These are phyloP conservation scores for Bujurquina vittata DNA, from an alignment of 2,113 vertebrate genomes.

Conservation along the genomic window DNA sequence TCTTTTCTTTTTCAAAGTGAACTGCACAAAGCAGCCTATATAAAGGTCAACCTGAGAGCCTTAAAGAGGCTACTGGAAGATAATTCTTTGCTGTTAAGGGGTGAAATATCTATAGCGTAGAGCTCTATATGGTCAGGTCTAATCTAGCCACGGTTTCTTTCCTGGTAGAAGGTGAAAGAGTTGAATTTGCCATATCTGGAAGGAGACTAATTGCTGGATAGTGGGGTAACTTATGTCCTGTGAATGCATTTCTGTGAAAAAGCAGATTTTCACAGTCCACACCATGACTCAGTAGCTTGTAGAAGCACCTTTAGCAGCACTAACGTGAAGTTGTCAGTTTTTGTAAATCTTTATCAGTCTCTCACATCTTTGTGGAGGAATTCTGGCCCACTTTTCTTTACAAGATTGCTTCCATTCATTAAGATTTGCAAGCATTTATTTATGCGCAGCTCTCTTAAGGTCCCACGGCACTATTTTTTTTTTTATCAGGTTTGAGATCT, in stretches of 20 bases:
- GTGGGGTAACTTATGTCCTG: neutral
- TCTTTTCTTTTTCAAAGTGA: neutral
- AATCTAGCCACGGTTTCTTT: neutral
- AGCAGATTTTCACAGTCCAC: too few relatives aligned
- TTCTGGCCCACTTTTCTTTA: neutral
- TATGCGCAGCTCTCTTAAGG: neutral
- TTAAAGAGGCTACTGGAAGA: neutral
- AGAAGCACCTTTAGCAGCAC: neutral
- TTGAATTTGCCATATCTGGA: too few relatives aligned
- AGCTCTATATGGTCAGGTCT: neutral
- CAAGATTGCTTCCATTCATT: neutral
- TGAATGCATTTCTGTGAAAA: neutral
- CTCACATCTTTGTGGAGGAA: too few relatives aligned
- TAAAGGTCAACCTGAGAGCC: slow-evolving; percentile 4
- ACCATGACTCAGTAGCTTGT: neutral
- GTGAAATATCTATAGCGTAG: neutral
- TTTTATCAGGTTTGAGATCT: neutral
- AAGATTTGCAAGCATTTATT: neutral
- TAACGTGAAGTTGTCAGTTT: too few relatives aligned
- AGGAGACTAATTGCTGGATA: too few relatives aligned
- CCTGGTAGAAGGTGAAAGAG: neutral
- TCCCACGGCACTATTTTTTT: neutral
- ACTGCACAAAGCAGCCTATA: neutral
- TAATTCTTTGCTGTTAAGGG: neutral
- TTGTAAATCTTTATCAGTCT: too few relatives aligned